Conservation (phyloP, 2,797 vertebrate genomes). For the Arctocebus calabarensis region DNA sequence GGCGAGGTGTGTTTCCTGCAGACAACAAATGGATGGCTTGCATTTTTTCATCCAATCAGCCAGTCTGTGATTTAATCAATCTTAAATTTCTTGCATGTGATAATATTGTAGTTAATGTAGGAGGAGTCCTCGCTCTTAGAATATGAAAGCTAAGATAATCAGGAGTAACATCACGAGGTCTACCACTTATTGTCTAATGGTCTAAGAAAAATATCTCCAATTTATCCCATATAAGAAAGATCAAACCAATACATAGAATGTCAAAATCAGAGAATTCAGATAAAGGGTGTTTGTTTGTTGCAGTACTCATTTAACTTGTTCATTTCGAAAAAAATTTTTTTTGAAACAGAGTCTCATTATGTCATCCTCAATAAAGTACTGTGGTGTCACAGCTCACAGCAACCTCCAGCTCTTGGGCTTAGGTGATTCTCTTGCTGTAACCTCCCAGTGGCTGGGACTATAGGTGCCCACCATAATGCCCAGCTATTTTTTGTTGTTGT, state of each 20-base stretch:
- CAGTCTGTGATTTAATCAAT: not conserved
- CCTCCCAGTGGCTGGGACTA: too few relatives aligned
- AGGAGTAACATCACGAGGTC: not conserved
- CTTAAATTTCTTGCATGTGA: not conserved
- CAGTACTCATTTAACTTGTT: not conserved
- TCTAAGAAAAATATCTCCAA: not conserved
- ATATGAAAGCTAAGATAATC: not conserved
- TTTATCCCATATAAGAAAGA: too few relatives aligned
- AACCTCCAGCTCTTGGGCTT: too few relatives aligned
- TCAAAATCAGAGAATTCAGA: not conserved
- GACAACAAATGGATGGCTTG: too few relatives aligned
- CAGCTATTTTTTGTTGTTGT: too few relatives aligned
- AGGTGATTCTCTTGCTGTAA: too few relatives aligned
- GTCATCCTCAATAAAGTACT: too few relatives aligned
- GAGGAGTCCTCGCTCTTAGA: not conserved
- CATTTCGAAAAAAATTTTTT: not conserved
- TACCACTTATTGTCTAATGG: not conserved
- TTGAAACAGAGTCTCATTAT: too few relatives aligned
- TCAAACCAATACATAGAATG: not conserved
- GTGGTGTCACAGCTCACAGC: too few relatives aligned
- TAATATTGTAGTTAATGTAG: not conserved
- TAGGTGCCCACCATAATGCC: too few relatives aligned
- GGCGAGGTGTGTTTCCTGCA: too few relatives aligned
- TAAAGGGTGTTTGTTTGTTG: not conserved
- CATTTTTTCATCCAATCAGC: too few relatives aligned